Evolutionary conservation across 2,113 vertebrate genomes (phyloP), one percentile per base, ranked within the genome.

Genomic region (Etheostoma spectabile): DNA sequence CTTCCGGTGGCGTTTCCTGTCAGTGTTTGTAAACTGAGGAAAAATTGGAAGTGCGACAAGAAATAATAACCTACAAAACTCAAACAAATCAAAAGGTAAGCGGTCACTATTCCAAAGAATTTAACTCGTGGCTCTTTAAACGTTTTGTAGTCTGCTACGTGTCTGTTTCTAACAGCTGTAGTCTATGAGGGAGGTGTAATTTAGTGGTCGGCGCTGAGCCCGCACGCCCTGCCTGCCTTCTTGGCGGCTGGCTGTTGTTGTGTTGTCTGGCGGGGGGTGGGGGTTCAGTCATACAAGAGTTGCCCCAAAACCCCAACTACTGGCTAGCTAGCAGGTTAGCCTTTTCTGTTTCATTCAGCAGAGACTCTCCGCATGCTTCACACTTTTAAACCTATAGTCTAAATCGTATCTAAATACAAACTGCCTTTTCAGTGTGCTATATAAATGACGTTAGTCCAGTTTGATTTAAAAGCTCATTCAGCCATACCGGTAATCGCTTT

Each of bases 11-110:
- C 83, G 90, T 94, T 95, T 95, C 95, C 95, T 95, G 95, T 90
- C 91, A 92, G 91, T 96, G 95, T 95, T 96, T 95, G 94, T 96
- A 96, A 96, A 95, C 95, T 95, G 95, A 92, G 86, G 66, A 91
- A 93, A 91, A 94, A 90, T 93, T 94, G 92, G 89, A 95, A 93
- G 90, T 93, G 84, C 89, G 91, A 93, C 88, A 93, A 94, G 83
- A 92, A 91, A 91, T 79, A 90, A 82, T 85, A 80, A 80, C 70
- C 86, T 21, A 8, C 73, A 48, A 61, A 86, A 74, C 67, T 79
- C 53, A 48, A 45, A 63, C 3, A 82, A 84, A 75, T 69, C 67
- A 30, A 92, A 91, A 92, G 94, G 89, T 91, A 91, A 93, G 91
- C 45, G 0, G 55, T 48, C 5, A 0, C 21, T 11, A 27, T 30